Conservation (phyloP, 2,888 invertebrate genomes). For the Athalia rosae region DNA sequence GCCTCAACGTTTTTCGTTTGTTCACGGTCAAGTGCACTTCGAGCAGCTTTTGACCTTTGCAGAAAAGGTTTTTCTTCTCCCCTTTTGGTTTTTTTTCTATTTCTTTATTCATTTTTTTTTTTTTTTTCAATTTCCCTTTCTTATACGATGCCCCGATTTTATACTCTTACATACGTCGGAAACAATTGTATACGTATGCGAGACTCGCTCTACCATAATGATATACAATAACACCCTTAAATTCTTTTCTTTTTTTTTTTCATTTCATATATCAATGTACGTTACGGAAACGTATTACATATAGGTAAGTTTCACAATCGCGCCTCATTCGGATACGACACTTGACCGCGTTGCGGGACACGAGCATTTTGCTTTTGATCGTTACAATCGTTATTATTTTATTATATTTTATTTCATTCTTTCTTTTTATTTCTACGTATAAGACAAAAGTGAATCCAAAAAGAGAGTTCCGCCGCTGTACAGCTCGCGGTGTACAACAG, state of each 20-base stretch:
- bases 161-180: conserved; percentile 7
- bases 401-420: no score
- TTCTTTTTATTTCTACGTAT: no score
- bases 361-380: background rate
- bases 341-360: background rate
- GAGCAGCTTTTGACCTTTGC: conserved; percentile 6
- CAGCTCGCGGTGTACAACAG: background rate
- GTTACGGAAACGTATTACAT: no score
- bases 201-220: conserved; percentile 9
- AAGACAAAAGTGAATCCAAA: background rate
- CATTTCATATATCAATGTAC: no score
- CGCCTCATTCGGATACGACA: no score
- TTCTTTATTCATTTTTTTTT: background rate
- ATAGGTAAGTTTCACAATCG: no score
- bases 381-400: no score
- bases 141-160: background rate
- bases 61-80: background rate
- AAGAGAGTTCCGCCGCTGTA: no score
- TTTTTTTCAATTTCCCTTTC: background rate
- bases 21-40: conserved; percentile 37
- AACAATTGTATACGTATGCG: conserved; percentile 32
- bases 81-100: background rate
- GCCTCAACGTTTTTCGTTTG: conserved; percentile 39
- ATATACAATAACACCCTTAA: conserved; percentile 7
- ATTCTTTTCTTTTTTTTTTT: no score